Percentiles rank a stretch among this genome's conserved stretches.
Evolutionary conservation across 2,797 vertebrate genomes (phyloP).

Genomic region (Iguana delicatissima): DNA sequence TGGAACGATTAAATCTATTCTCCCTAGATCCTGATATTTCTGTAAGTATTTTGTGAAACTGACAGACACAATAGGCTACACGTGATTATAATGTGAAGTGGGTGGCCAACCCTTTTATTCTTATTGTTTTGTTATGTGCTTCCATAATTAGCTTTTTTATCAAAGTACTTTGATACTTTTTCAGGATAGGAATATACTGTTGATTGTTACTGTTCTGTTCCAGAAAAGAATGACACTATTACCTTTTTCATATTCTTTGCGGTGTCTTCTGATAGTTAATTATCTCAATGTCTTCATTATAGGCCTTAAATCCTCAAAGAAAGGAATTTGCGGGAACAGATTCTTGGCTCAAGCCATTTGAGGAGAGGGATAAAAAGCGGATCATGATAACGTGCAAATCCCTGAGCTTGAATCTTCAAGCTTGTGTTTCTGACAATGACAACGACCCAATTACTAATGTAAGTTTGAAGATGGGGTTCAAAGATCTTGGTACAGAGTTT

Average conservation of each 20-base stretch:
- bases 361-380: slow-evolving; percentile 91
- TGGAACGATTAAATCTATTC: slow-evolving; percentile 93
- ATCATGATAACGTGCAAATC: slow-evolving; percentile 92
- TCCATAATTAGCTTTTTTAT: background rate
- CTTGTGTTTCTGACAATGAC: slow-evolving; percentile 92
- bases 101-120: background rate
- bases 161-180: background rate
- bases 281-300: slow-evolving; percentile 44
- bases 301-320: slow-evolving; percentile 89
- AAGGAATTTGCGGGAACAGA: slow-evolving; percentile 83
- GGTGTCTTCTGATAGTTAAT: slow-evolving; percentile 15
- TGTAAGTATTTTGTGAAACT: slow-evolving; percentile 77
- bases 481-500: background rate
- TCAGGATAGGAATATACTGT: background rate
- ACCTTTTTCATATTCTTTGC: background rate
- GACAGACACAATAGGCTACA: background rate
- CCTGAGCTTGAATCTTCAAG: slow-evolving; percentile 92
- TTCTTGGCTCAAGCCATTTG: slow-evolving; percentile 86
- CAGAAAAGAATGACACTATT: background rate
- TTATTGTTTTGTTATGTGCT: background rate
- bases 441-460: slow-evolving; percentile 92
- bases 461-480: slow-evolving; percentile 66
- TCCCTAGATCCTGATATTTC: slow-evolving; percentile 94
- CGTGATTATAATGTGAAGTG: background rate
- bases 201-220: background rate